Conservation (phyloP, 2,797 vertebrate genomes). For the Hephaestus fuliginosus region DNA sequence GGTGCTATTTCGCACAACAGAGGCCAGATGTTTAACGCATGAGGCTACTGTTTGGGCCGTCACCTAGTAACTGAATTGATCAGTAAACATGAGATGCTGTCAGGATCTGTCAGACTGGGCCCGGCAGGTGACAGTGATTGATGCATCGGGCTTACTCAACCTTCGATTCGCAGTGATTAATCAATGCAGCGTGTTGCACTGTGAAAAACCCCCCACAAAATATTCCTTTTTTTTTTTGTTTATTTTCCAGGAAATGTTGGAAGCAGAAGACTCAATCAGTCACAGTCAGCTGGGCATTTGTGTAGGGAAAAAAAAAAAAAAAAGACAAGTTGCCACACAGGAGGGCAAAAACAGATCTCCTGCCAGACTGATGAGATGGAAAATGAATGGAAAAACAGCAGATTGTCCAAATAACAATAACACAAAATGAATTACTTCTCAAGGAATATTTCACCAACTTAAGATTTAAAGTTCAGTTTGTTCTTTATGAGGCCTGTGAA, state of each 20-base stretch:
- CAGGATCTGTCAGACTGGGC: neutral
- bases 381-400: neutral
- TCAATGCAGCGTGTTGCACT: neutral
- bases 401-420: neutral
- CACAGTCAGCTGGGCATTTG: constrained; percentile 5
- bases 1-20: neutral
- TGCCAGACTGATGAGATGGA: constrained; percentile 8
- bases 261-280: constrained; percentile 6
- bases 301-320: neutral
- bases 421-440: neutral
- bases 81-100: constrained; percentile 18
- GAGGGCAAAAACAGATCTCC: neutral
- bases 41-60: neutral
- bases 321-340: neutral
- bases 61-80: constrained; percentile 8
- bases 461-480: neutral
- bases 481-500: neutral
- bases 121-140: constrained; percentile 1
- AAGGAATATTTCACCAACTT: neutral
- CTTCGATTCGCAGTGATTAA: neutral
- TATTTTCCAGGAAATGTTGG: neutral
- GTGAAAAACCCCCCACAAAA: neutral
- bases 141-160: neutral
- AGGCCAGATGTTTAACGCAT: neutral
- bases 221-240: neutral